Evolutionary conservation across 2,888 invertebrate genomes (phyloP), one percentile per base, ranked within the genome.

Genomic region (Drosophila anomalata): DNA sequence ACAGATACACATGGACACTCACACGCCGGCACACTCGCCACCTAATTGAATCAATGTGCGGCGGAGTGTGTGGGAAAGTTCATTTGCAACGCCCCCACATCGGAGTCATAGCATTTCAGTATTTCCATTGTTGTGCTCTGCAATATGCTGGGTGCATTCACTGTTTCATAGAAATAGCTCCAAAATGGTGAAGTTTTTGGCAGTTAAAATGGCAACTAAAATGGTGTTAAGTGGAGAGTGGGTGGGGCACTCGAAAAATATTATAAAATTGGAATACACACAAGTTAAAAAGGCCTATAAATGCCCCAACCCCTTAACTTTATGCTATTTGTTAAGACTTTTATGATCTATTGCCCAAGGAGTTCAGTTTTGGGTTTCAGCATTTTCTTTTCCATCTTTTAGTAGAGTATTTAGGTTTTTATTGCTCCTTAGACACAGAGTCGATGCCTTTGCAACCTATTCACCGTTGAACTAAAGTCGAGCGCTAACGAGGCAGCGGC

Each of bases 81-180:
- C 81, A 87, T 68, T 88, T 83, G 87, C 85, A 84, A 84, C 89
- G 82, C 82, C 82, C 85, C 84, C 89, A 66, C 87, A 67, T 71
- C 59, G 71, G 47, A 66, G 56, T 67, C 51, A 51, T 56, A 73
- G 61, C 73, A 79, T 80, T 84, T 78, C 87, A 72, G 78, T 83
- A 20, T 42, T 42, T 80, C 76, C 65, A 88, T 88, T 82, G 73
- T 73, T 75, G 66, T 66, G 68, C 56, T 20, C 68, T 57, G 48
- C 65, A 17, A 17, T 8, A 5, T 6, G 14, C n/a, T 17, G 70
- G 70, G 65, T 56, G 39, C 3, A 39, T 41, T 47, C 6, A 7
- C 29, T 63, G 62, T 44, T 11, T 20, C 9, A 8, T 12, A 12
- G 11, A n/a, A 39, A 36, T 5, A 3, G 12, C 7, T 0, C 2